Conservation (phyloP, 2,888 invertebrate species). For the Drosophila putrida region DNA sequence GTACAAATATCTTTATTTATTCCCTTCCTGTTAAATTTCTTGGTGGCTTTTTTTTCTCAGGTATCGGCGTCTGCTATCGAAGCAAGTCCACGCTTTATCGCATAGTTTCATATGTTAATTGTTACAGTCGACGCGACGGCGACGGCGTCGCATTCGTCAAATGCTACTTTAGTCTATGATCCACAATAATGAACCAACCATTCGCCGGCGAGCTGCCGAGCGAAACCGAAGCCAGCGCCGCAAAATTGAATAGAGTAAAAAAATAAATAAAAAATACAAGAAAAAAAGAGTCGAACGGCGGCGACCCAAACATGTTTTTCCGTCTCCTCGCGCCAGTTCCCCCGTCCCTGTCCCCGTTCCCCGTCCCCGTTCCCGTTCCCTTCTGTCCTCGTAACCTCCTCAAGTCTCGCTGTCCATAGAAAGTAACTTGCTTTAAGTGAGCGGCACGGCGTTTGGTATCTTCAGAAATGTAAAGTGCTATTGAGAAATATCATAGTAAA, state of each 20-base stretch:
- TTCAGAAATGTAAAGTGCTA: constrained; percentile 43
- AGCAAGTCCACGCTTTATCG: constrained; percentile 75
- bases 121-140: constrained; percentile 43
- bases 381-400: neutral
- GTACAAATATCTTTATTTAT: neutral
- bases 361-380: neutral
- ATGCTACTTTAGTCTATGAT: constrained; percentile 53
- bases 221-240: constrained; percentile 54
- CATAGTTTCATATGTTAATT: constrained; percentile 74
- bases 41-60: constrained; percentile 6
- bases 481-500: constrained; percentile 47
- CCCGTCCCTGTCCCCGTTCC: neutral
- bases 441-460: constrained; percentile 26
- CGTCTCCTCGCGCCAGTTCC: constrained; percentile 6
- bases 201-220: constrained; percentile 22
- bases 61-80: constrained; percentile 49
- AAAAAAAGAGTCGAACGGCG: constrained; percentile 30
- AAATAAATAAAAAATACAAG: neutral
- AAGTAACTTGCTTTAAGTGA: constrained; percentile 61
- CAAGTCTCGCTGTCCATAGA: constrained; percentile 30
- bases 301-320: constrained; percentile 60
- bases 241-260: constrained; percentile 3
- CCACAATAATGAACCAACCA: constrained; percentile 44
- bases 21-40: too few relatives aligned
- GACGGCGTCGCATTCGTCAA: constrained; percentile 53